Base-by-base conservation (phyloP, 2,888 invertebrate genomes). In the Sphaerophoria taeniata region DNA sequence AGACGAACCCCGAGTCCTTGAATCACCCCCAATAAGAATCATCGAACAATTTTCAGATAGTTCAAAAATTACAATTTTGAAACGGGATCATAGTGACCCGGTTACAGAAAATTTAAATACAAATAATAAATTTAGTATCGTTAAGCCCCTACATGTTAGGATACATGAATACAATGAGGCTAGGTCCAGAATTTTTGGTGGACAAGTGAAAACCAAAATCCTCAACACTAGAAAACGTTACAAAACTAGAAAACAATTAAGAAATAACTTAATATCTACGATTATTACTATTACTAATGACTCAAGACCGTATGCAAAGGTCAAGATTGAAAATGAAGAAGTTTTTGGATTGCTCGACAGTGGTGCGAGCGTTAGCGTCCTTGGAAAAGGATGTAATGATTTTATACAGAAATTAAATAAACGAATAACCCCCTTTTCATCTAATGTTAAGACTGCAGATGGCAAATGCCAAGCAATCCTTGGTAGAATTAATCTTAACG, bases 71-170 rank as follows among this genome's bases (percentile, higher is more conserved):
- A 56, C n/a, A n/a, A n/a, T n/a, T n/a, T n/a, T n/a, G n/a, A 36
- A 56, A 56, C 11, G 14, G 9, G 3, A 0, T 14, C 7, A 1
- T 7, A 24, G 39, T 7, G 9, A 39, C 9, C 6, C 39, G 9
- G 9, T 7, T 1, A 0, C 9, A 1, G 39, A 39, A 39, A 39
- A 39, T 24, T 24, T 24, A 24, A 24, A 24, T 2, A 24, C 1
- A 24, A 24, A 24, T 24, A 24, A 24, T 24, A 24, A 24, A 24
- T 24, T 24, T 24, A 24, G 24, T 24, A 24, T 24, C n/a, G n/a
- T 34, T n/a, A 56, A 56, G 34, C 55, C 55, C 6, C 34, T 56
- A 36, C 56, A 36, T 36, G 5, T 56, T 6, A 56, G 36, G 9
- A 56, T 56, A 4, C 6, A 4, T 0, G 56, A 56, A 14, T 56